These are phyloP conservation scores for Mycteria americana DNA, from an alignment of 2,797 vertebrate species.

Conservation along the genomic window DNA sequence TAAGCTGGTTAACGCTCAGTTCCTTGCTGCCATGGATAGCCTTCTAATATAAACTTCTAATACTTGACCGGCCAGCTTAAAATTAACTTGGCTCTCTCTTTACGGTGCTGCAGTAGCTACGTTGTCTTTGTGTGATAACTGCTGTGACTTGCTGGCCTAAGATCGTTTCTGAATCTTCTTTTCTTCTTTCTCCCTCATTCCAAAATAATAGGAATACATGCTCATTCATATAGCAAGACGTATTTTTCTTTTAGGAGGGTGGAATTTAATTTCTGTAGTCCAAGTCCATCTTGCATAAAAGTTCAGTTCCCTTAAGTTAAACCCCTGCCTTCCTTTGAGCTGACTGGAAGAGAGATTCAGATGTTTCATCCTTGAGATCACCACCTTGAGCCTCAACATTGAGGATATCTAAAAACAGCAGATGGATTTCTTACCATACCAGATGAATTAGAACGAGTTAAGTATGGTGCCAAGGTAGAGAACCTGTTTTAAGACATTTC, in stretches of 20 bases:
- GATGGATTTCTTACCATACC: not conserved
- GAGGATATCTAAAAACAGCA: not conserved
- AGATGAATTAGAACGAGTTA: not conserved
- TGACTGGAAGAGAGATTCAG: not conserved
- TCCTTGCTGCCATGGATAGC: not conserved
- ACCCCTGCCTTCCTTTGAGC: not conserved
- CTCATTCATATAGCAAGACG: not conserved
- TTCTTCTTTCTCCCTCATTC: not conserved
- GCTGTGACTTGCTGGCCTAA: not conserved
- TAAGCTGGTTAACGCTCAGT: not conserved
- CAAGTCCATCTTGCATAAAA: not conserved
- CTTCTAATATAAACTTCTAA: not conserved
- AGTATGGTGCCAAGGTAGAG: not conserved
- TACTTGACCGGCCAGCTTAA: not conserved
- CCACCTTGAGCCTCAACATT: not conserved
- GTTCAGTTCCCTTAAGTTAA: not conserved
- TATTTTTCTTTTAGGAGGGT: not conserved
- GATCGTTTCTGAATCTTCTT: not conserved
- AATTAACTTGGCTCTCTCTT: not conserved
- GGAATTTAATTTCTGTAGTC: not conserved
- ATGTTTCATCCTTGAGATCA: not conserved
- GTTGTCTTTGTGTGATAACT: not conserved
- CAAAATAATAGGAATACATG: not conserved
- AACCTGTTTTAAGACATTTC: not conserved
- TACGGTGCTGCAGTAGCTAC: not conserved